phyloP scores from a whole-genome alignment of 2,113 vertebrate genomes.

The Takifugu bimaculatus region DNA sequence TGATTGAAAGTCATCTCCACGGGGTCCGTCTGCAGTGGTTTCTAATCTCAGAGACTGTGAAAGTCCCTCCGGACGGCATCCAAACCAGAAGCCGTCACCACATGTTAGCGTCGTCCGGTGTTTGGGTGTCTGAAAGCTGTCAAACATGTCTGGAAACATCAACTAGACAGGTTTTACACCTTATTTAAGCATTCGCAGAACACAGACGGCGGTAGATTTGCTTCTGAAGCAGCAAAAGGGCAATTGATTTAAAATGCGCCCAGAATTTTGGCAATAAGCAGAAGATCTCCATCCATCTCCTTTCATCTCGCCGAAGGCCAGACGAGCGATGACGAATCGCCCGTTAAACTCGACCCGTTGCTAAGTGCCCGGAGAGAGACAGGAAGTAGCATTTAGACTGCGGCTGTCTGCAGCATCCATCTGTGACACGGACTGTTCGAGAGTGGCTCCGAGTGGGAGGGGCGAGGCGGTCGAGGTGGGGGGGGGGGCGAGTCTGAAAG shows the following conservation, averaged over 20 bases:
- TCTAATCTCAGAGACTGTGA: neutral
- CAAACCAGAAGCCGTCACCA: neutral
- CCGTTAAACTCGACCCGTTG: constrained; percentile 48
- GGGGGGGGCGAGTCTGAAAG: constrained; percentile 21
- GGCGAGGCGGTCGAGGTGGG: neutral
- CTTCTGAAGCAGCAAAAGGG: no score
- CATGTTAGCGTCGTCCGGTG: neutral
- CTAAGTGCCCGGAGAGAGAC: constrained; percentile 66
- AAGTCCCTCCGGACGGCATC: neutral
- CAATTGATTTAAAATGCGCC: no score
- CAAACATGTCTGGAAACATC: neutral
- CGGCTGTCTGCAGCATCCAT: constrained; percentile 61
- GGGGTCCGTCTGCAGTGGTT: neutral
- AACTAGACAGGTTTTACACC: neutral
- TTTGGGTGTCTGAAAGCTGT: neutral
- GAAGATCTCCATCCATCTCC: no score
- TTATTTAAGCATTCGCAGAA: neutral
- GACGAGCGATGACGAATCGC: constrained; percentile 42
- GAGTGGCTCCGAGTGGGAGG: constrained; percentile 13
- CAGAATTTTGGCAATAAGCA: no score
- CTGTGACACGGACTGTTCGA: constrained; percentile 33
- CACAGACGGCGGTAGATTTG: neutral
- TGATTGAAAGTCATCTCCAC: neutral
- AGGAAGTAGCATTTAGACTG: constrained; percentile 59
- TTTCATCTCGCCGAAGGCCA: no score